Base-by-base conservation (phyloP, 2,888 invertebrate genomes). In the Erannis defoliaria region DNA sequence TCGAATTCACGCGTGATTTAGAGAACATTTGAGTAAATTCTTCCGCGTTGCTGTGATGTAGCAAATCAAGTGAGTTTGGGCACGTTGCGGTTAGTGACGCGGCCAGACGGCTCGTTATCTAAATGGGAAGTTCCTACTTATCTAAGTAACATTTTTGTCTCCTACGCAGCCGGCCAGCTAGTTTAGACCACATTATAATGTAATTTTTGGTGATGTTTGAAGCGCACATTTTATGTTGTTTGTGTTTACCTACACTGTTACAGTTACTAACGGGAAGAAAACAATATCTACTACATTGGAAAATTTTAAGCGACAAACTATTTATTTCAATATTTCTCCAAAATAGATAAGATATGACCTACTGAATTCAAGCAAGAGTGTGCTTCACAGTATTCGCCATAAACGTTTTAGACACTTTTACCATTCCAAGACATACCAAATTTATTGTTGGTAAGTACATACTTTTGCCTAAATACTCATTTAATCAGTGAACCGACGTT, bases 121-220 rank as follows among this genome's bases (percentile, higher is more conserved):
- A 80, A 85, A 83, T 84, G 81, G 88, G 89, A 88, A 88, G 84
- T 81, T 71, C 70, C 77, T 77, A 76, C 78, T 88, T 88, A 86
- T 84, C 84, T 86, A 79, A 80, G 81, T 82, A 76, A 75, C 80
- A 80, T 84, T 82, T 85, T 81, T 75, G 78, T 80, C 80, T 80
- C 79, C 76, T 78, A 77, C 80, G 77, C 79, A 69, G 56, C 56
- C 56, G 45, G 64, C 53, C 54, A 45, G 54, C 51, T 21, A 40
- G 37, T 58, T 51, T 35, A 31, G 51, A 38, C 8, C 48, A 54
- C 51, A 64, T 58, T 56, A 57, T 23, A 61, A 65, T 55, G 46
- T 46, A 19, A 64, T 60, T 54, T 57, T 54, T 40, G 33, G 33
- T 55, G 26, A 16, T 35, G 35, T 43, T 49, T 10, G 23, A 37